phyloP scores from a whole-genome alignment of 2,888 invertebrate genomes.

The Epirrhoe alternata region DNA sequence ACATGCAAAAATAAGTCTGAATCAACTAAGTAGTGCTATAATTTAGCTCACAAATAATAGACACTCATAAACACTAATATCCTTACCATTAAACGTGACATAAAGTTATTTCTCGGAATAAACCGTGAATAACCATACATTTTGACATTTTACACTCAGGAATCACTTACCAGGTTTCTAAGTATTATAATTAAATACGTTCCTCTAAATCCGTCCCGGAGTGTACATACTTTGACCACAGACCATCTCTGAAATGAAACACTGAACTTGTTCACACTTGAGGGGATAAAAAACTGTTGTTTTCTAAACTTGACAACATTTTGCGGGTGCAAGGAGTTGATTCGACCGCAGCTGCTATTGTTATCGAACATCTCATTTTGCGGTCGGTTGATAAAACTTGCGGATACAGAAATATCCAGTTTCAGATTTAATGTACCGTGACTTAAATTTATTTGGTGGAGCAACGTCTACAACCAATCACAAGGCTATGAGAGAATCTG shows the following conservation, averaged over 20 bases:
- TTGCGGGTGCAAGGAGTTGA: constrained; percentile 24
- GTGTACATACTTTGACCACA: constrained; percentile 22
- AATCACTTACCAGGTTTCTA: too few relatives aligned
- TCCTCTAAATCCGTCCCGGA: too few relatives aligned
- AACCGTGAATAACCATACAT: too few relatives aligned
- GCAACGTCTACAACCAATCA: not conserved
- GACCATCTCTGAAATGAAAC: constrained; percentile 17
- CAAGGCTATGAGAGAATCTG: not conserved
- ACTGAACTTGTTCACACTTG: constrained; percentile 22
- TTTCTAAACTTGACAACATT: constrained; percentile 30
- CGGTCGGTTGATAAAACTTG: constrained; percentile 40
- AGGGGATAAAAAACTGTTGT: constrained; percentile 12
- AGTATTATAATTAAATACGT: too few relatives aligned
- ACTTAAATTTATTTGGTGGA: constrained; percentile 26
- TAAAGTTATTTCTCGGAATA: too few relatives aligned
- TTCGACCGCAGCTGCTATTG: constrained; percentile 39
- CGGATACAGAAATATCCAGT: constrained; percentile 34
- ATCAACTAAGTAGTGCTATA: too few relatives aligned
- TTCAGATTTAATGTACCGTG: constrained; percentile 30
- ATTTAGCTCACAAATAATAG: too few relatives aligned
- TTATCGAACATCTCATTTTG: constrained; percentile 43
- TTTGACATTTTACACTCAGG: too few relatives aligned
- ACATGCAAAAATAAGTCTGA: too few relatives aligned
- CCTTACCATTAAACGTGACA: too few relatives aligned
- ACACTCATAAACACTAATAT: too few relatives aligned